Evolutionary conservation across 2,113 vertebrate species (phyloP), one percentile per base, ranked within the genome.

Genomic region (Ctenodactylus gundi): DNA sequence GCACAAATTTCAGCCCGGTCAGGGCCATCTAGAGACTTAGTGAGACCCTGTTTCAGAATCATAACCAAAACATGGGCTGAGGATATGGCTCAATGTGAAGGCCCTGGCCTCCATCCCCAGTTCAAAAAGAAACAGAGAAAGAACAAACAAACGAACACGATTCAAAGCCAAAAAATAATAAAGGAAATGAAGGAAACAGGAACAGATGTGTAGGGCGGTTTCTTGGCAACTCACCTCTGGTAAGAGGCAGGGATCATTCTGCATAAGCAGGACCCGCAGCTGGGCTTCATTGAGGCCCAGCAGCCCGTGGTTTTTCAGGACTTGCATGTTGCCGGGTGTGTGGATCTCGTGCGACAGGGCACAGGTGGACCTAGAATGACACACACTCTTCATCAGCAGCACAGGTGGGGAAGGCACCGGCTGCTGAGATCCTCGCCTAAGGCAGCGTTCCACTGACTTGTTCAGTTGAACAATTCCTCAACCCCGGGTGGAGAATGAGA

Each of bases 201-300:
- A 88, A 68, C 36, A 46, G 75, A 65, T 34, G 53, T 57, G 2
- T 27, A 57, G 29, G 31, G 23, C 2, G 8, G 41, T 62, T 5
- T 15, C 14, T 7, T 10, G 29, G 23, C 2, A 88, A 98, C 98
- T 98, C 55, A 98, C 98, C 95, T 98, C 98, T 64, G 98, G 98
- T 46, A 98, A 96, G 81, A 99, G 91, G 70, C 98, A 98, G 53
- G 97, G 95, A 88, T 99, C 98, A 0, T 98, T 99, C 9, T 98
- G 98, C 41, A 98, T 94, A 94, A 99, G 98, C 34, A 99, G 97
- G 44, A 98, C 88, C 88, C 97, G 97, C 49, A 99, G 96, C 62
- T 98, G 98, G 0, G 94, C 80, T 88, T 98, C 98, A 31, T 97
- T 93, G 9, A 99, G 98, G n/a, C 98, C 97, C 93, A 97, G 98